These are phyloP conservation scores for Luscinia megarhynchos DNA, from an alignment of 2,797 vertebrate genomes.

Conservation along the genomic window DNA sequence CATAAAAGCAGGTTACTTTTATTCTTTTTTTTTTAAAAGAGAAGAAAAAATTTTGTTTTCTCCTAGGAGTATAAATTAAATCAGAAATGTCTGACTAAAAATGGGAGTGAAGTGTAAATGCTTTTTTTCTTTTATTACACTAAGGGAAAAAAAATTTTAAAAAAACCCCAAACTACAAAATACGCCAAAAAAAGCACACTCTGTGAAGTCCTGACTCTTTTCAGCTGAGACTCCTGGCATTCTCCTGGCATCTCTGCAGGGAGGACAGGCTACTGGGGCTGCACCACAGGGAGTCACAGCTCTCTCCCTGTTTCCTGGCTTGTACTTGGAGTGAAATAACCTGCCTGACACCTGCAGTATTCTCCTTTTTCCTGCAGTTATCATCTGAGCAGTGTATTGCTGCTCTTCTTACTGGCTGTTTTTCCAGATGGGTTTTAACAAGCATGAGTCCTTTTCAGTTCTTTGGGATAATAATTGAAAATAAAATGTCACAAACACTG, in stretches of 20 bases:
- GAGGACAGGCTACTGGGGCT: background rate
- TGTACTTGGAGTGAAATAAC: background rate
- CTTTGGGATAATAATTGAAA: constrained; percentile 8
- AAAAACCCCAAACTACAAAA: too few relatives aligned
- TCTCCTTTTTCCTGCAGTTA: background rate
- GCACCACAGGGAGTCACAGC: background rate
- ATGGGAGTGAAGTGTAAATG: background rate
- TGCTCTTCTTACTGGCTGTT: background rate
- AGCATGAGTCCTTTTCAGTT: background rate
- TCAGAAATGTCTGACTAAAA: background rate
- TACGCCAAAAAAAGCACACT: accelerated
- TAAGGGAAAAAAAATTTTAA: too few relatives aligned
- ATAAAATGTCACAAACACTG: background rate
- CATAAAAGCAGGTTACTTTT: background rate
- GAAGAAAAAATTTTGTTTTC: background rate
- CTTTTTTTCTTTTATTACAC: background rate
- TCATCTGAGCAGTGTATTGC: background rate
- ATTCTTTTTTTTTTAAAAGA: background rate
- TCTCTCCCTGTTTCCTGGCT: background rate
- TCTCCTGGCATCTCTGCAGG: background rate
- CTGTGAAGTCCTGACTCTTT: background rate
- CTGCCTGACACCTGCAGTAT: background rate
- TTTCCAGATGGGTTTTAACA: constrained; percentile 10
- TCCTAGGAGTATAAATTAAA: background rate
- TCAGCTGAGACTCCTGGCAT: background rate